Evolutionary conservation across 1,140 invertebrate species (phyloP).

Genomic region (Calosoma granatense): DNA sequence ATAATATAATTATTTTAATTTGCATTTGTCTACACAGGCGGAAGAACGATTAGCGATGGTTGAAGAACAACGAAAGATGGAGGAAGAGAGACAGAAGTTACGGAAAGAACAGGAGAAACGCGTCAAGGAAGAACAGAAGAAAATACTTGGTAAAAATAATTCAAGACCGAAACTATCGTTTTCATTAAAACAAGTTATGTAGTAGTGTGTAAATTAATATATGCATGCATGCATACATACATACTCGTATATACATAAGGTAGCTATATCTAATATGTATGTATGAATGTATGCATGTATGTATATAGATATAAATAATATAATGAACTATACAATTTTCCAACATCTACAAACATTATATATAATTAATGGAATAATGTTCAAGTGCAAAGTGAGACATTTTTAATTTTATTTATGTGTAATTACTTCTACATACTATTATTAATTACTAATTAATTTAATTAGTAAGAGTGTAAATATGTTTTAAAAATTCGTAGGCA

Average conservation of each 20-base stretch:
- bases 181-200: slow-evolving; percentile 62
- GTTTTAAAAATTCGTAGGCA: neutral
- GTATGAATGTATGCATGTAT: no score
- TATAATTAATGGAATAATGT: no score
- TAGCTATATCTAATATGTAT: no score
- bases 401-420: no score
- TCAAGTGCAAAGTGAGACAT: neutral
- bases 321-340: neutral
- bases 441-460: no score
- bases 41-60: slow-evolving; percentile 94
- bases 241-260: no score
- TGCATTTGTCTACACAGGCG: no score
- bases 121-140: slow-evolving; percentile 90
- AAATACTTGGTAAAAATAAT: slow-evolving; percentile 95
- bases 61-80: slow-evolving; percentile 91
- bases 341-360: no score
- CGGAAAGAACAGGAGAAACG: slow-evolving; percentile 87
- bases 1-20: no score
- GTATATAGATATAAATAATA: no score
- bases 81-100: slow-evolving; percentile 87
- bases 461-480: neutral
- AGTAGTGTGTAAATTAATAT: slow-evolving; percentile 21
- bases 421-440: no score
- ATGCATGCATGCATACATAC: no score
- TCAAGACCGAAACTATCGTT: slow-evolving; percentile 92